A percentile compares a stretch with the other conserved stretches of the same genome.
phyloP scores from a whole-genome alignment of 2,888 invertebrate species.

The Phengaris alcon region DNA sequence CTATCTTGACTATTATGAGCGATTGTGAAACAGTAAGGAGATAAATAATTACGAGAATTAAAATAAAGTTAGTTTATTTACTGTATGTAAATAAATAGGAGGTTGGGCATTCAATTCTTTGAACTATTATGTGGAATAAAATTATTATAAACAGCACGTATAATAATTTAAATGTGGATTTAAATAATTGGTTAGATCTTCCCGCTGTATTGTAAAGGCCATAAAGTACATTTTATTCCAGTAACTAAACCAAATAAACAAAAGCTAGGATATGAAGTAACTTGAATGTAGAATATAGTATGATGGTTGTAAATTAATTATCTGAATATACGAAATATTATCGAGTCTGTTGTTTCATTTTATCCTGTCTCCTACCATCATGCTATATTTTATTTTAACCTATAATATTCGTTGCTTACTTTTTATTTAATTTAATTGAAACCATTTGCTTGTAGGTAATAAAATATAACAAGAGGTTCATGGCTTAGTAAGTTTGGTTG shows the following conservation, averaged over 20 bases:
- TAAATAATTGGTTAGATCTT: no score
- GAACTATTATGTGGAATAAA: no score
- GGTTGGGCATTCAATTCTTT: no score
- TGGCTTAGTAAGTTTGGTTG: conserved; percentile 44
- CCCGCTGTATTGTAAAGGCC: neutral
- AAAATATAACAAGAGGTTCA: conserved; percentile 44
- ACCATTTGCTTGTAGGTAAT: conserved; percentile 45
- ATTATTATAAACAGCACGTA: no score
- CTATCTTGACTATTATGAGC: no score
- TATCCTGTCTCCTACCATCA: conserved; percentile 63
- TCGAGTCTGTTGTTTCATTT: conserved; percentile 66
- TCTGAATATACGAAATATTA: conserved; percentile 57
- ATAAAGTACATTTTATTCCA: neutral
- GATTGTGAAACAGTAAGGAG: no score
- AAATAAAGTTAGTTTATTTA: neutral
- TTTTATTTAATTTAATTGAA: conserved; percentile 26
- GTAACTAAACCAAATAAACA: neutral
- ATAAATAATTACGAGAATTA: no score
- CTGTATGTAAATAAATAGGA: neutral
- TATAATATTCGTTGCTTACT: neutral
- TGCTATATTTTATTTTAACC: conserved; percentile 57
- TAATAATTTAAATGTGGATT: no score
- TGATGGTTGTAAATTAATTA: conserved; percentile 64
- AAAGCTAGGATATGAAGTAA: neutral
- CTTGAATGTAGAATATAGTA: conserved; percentile 58